A percentile compares a stretch with the other conserved stretches of the same genome.
phyloP scores from a whole-genome alignment of 1,140 invertebrate genomes.

The Neomicropteryx cornuta region DNA sequence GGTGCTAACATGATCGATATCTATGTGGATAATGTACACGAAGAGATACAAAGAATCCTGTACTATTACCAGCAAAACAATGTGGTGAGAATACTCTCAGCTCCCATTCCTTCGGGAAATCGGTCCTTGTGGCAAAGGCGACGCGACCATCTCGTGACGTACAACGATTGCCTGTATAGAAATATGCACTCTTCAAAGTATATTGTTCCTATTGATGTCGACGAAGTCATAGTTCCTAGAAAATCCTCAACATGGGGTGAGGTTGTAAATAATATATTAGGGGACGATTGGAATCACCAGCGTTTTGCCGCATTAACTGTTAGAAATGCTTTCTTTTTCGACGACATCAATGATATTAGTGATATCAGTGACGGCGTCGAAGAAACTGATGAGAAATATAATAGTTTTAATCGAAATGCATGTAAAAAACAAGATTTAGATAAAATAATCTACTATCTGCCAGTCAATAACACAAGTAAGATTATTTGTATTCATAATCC shows the following conservation, averaged over 20 bases:
- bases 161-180: slow-evolving; percentile 65
- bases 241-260: slow-evolving; percentile 42
- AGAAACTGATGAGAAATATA: slow-evolving; percentile 1
- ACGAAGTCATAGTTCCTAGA: slow-evolving; percentile 58
- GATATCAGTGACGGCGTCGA: too few relatives aligned
- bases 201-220: slow-evolving; percentile 57
- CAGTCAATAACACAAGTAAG: slow-evolving; percentile 21
- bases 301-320: slow-evolving; percentile 47
- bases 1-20: slow-evolving; percentile 53
- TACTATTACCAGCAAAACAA: slow-evolving; percentile 42
- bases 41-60: slow-evolving; percentile 40
- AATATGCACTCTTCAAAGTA: slow-evolving; percentile 49
- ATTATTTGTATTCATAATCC: slow-evolving; percentile 7
- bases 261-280: slow-evolving; percentile 29
- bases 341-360: slow-evolving; percentile 32
- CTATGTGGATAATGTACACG: slow-evolving; percentile 48
- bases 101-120: slow-evolving; percentile 35
- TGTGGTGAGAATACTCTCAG: slow-evolving; percentile 40
- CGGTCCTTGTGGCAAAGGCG: slow-evolving; percentile 56
- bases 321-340: slow-evolving; percentile 55
- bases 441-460: background rate
- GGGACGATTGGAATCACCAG: slow-evolving; percentile 30
- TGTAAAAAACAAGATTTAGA: background rate
- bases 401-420: background rate
- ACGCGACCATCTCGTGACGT: slow-evolving; percentile 57